A percentile compares a stretch with the other conserved stretches of the same genome.
phyloP scores from a whole-genome alignment of 2,888 invertebrate genomes.

The Yponomeuta evonymella region DNA sequence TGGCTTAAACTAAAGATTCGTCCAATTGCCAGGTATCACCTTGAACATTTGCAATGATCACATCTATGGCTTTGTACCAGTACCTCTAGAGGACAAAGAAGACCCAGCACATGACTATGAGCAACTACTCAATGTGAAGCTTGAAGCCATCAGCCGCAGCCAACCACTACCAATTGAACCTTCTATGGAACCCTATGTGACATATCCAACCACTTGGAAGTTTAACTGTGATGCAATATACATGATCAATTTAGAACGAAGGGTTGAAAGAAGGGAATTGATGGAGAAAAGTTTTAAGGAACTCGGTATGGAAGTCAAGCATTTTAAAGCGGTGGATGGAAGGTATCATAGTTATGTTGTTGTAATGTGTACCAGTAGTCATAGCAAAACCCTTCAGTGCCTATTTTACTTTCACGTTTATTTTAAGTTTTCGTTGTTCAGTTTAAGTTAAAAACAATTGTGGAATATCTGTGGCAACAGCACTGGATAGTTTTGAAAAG shows the following conservation, averaged over 20 bases:
- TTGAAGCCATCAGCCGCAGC: slow-evolving; percentile 82
- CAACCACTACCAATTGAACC: slow-evolving; percentile 57
- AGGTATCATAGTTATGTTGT: slow-evolving; percentile 72
- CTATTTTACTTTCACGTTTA: not conserved
- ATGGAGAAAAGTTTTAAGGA: slow-evolving; percentile 89
- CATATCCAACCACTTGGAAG: slow-evolving; percentile 68
- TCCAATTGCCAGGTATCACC: slow-evolving; percentile 32
- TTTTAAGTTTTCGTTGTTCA: too few species aligned
- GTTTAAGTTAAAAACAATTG: too few species aligned
- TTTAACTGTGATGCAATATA: slow-evolving; percentile 87
- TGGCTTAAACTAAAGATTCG: not conserved
- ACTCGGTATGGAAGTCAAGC: slow-evolving; percentile 85
- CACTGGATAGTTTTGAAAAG: too few species aligned
- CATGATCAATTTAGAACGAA: slow-evolving; percentile 92
- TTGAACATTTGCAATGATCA: slow-evolving; percentile 85
- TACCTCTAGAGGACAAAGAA: slow-evolving; percentile 85
- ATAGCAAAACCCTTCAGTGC: slow-evolving; percentile 16
- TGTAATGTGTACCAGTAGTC: not conserved
- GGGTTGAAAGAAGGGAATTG: slow-evolving; percentile 84
- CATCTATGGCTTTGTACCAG: slow-evolving; percentile 87
- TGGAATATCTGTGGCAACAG: too few species aligned
- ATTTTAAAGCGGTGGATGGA: slow-evolving; percentile 93
- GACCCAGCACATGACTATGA: slow-evolving; percentile 79
- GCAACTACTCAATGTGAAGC: slow-evolving; percentile 84
- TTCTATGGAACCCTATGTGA: slow-evolving; percentile 46